A percentile compares a stretch with the other conserved stretches of the same genome.
Evolutionary conservation across 2,888 invertebrate genomes (phyloP).

Genomic region (Axea sp.): DNA sequence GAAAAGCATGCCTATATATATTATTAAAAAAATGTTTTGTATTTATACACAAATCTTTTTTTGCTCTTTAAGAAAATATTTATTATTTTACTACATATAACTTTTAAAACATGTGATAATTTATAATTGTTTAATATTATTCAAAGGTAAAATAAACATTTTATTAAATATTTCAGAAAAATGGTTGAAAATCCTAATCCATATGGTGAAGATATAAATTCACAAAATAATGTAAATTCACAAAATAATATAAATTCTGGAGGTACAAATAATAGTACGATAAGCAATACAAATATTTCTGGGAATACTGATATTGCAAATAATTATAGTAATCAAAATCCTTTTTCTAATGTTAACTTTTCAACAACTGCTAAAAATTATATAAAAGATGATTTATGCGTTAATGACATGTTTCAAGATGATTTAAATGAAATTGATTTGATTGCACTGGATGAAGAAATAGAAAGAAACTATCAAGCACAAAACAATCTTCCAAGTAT

Average conservation of each 20-base stretch:
- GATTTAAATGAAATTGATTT: conserved; percentile 69
- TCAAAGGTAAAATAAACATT: background rate
- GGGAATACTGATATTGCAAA: too few relatives aligned
- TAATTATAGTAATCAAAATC: too few relatives aligned
- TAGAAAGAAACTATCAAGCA: conserved; percentile 10
- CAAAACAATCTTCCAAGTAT: too few relatives aligned
- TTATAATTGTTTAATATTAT: background rate
- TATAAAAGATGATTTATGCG: background rate
- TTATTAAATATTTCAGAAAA: conserved; percentile 69
- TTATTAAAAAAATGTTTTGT: too few relatives aligned
- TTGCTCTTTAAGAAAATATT: too few relatives aligned
- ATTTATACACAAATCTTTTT: too few relatives aligned
- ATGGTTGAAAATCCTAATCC: conserved; percentile 81
- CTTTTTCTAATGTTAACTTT: background rate
- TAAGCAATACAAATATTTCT: too few relatives aligned
- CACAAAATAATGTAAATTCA: conserved; percentile 61
- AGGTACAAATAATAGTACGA: background rate
- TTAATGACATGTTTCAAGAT: conserved; percentile 67
- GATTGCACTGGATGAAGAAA: conserved; percentile 24
- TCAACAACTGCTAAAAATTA: background rate
- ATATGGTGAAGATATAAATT: conserved; percentile 51
- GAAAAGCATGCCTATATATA: too few relatives aligned
- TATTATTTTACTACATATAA: too few relatives aligned
- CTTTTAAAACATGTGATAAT: too few relatives aligned
- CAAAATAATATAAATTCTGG: conserved; percentile 62